Percentiles rank a stretch among this genome's conserved stretches.
Evolutionary conservation across 2,797 vertebrate species (phyloP).

Genomic region (Sebastes minor): DNA sequence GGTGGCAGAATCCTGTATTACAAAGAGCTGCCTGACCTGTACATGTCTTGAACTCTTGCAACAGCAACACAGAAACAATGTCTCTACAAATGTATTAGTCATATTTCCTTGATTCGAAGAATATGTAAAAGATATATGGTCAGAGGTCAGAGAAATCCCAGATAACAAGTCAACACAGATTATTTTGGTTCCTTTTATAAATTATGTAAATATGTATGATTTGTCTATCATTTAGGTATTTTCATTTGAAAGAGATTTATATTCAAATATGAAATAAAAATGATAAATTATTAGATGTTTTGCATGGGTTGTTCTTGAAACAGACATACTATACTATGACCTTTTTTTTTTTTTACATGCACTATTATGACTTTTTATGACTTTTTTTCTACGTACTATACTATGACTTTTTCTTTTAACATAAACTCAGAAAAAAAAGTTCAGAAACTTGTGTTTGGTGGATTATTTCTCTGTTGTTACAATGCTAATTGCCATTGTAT

Average conservation of each 20-base stretch:
- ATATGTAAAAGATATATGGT: constrained; percentile 21
- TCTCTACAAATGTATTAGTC: constrained; percentile 44
- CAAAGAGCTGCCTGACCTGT: constrained; percentile 50
- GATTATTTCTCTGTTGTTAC: too few species aligned
- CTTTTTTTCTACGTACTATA: too few species aligned
- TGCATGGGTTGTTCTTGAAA: neutral
- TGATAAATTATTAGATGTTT: constrained; percentile 74
- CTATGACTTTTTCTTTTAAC: too few species aligned
- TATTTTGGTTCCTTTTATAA: constrained; percentile 78
- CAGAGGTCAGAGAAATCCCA: constrained; percentile 52
- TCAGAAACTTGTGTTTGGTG: too few species aligned
- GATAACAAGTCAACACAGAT: constrained; percentile 60
- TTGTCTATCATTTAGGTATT: constrained; percentile 83
- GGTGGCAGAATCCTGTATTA: constrained; percentile 21
- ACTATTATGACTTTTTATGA: too few species aligned
- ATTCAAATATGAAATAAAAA: constrained; percentile 85
- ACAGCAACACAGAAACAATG: constrained; percentile 47
- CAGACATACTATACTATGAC: too few species aligned
- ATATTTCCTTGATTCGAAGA: constrained; percentile 41
- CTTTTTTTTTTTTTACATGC: too few species aligned
- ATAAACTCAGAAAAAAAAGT: too few species aligned
- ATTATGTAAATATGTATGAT: constrained; percentile 82
- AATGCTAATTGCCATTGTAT: too few species aligned
- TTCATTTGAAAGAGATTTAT: constrained; percentile 86
- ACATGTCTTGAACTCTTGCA: constrained; percentile 41